Evolutionary conservation across 2,113 vertebrate genomes (phyloP).

Genomic region (Gallinago media): DNA sequence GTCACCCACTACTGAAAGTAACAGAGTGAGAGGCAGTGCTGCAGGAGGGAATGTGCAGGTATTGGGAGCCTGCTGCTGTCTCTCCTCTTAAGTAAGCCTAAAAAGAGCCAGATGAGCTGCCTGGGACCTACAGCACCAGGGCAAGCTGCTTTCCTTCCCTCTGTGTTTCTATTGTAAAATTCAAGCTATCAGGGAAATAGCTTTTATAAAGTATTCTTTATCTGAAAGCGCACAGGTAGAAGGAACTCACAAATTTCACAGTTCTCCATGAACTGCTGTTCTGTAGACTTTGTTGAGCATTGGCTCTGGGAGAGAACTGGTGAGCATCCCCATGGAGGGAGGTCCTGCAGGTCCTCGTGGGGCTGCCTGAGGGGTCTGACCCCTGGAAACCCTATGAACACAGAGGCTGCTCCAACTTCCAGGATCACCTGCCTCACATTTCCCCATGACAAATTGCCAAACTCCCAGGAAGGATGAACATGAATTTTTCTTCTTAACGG

Average conservation of each 20-base stretch:
- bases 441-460: not conserved
- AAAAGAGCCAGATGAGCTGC: not conserved
- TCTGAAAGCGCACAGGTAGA: not conserved
- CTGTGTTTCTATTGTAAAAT: not conserved
- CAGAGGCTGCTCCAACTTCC: not conserved
- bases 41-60: not conserved
- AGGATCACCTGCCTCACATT: not conserved
- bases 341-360: not conserved
- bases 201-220: not conserved
- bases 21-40: not conserved
- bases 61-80: not conserved
- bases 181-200: not conserved
- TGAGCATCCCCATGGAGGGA: rapidly evolving
- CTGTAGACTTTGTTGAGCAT: not conserved
- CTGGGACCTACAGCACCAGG: not conserved
- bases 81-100: not conserved
- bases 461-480: not conserved
- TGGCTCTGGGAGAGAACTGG: not conserved
- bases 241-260: not conserved
- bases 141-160: rapidly evolving
- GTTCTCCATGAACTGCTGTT: not conserved
- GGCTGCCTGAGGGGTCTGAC: not conserved
- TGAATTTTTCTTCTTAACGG: not conserved
- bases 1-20: not conserved
- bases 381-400: not conserved